These are phyloP conservation scores for Danionella dracula DNA, from an alignment of 2,797 vertebrate genomes.

Conservation along the genomic window DNA sequence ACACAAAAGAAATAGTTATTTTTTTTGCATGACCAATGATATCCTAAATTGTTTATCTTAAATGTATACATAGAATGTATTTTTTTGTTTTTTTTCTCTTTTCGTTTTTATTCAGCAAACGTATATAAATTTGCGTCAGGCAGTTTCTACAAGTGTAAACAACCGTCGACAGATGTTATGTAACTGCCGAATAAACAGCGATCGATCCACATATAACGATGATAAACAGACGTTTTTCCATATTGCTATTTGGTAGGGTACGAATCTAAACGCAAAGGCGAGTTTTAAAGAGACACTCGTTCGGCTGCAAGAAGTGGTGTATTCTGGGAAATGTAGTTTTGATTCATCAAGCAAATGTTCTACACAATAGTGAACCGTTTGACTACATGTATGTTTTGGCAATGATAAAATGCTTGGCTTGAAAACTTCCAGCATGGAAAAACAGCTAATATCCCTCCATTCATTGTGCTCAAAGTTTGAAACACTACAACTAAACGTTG, in stretches of 20 bases:
- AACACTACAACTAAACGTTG: too few species aligned
- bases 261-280: neutral
- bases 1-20: neutral
- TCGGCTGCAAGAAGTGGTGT: neutral
- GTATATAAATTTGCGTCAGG: conserved; percentile 13
- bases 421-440: too few species aligned
- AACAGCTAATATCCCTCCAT: too few species aligned
- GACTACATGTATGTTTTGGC: too few species aligned
- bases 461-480: too few species aligned
- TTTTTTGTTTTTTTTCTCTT: neutral
- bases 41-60: neutral
- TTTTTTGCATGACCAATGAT: neutral
- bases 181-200: neutral
- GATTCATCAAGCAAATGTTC: too few species aligned
- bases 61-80: neutral
- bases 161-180: conserved; percentile 4
- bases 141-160: conserved; percentile 42
- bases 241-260: too few species aligned
- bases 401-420: too few species aligned
- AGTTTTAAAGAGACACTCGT: conserved; percentile 2
- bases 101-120: neutral
- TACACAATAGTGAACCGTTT: too few species aligned
- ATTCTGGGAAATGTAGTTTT: conserved; percentile 38
- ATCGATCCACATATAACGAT: neutral
- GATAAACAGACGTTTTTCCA: neutral